Percentiles rank a stretch among this genome's conserved stretches.
phyloP scores from a whole-genome alignment of 2,797 vertebrate genomes.

The Phrynocephalus guinanensis region DNA sequence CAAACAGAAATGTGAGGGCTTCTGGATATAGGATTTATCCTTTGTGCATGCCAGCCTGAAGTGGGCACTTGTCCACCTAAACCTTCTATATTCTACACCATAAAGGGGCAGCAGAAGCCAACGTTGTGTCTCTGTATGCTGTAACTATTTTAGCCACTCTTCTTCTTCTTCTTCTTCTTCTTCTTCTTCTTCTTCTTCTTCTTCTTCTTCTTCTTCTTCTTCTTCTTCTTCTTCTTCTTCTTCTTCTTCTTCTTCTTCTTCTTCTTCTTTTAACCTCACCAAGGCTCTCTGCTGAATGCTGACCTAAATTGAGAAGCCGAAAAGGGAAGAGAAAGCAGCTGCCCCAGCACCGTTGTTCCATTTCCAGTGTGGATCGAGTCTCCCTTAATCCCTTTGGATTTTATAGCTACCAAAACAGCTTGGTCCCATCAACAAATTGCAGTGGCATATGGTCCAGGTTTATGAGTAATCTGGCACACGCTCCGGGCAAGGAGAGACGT shows the following conservation, averaged over 20 bases:
- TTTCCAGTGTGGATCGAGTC: slow-evolving; percentile 86
- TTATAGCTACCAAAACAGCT: slow-evolving; percentile 99
- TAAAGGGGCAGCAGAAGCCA: not conserved
- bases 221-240: no score
- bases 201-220: no score
- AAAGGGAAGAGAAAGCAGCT: slow-evolving; percentile 74
- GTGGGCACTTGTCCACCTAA: fast-evolving
- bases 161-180: no score
- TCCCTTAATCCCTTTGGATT: slow-evolving; percentile 92
- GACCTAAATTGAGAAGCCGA: slow-evolving; percentile 71
- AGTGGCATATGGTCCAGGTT: slow-evolving; percentile 98
- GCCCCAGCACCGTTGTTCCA: slow-evolving; percentile 77
- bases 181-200: no score
- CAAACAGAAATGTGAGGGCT: fast-evolving
- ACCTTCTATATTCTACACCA: fast-evolving
- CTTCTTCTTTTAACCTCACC: not conserved
- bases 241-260: no score
- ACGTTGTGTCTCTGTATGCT: no score
- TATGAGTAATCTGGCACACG: slow-evolving; percentile 97
- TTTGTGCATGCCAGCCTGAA: fast-evolving
- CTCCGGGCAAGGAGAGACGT: slow-evolving; percentile 89
- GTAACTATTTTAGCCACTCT: fast-evolving
- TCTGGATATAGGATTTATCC: fast-evolving
- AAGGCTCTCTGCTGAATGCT: slow-evolving; percentile 47
- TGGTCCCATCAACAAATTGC: slow-evolving; percentile 99